Evolutionary conservation across 2,888 invertebrate genomes (phyloP).

Genomic region (Clivina fossor): DNA sequence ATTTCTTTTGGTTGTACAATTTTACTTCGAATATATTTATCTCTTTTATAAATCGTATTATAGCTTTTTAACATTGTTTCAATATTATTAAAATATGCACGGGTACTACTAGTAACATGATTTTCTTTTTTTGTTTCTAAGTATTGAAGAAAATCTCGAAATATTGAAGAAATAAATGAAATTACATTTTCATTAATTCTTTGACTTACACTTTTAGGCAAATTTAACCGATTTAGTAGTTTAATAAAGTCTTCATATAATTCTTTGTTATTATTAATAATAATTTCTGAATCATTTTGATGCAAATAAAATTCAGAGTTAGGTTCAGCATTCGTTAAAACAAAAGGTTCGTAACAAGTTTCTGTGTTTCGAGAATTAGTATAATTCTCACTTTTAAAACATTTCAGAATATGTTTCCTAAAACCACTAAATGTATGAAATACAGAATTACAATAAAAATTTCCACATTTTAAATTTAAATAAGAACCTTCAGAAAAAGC

Average conservation of each 20-base stretch:
- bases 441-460: not conserved
- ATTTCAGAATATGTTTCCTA: conserved; percentile 2
- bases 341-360: not conserved
- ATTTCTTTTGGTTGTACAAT: not conserved
- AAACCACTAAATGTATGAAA: conserved; percentile 7
- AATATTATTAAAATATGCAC: not conserved
- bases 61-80: not conserved
- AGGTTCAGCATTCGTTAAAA: not conserved
- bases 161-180: not conserved
- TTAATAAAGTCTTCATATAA: not conserved
- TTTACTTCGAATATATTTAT: not conserved
- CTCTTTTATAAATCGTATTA: not conserved
- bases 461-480: conserved; percentile 7
- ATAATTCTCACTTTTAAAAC: too few species aligned
- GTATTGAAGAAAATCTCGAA: not conserved
- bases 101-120: too few species aligned
- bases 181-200: not conserved
- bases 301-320: not conserved
- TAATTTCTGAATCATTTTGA: not conserved
- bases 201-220: conserved; percentile 1
- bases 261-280: not conserved
- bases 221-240: not conserved
- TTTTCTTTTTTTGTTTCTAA: too few species aligned
- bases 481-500: not conserved
- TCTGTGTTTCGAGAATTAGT: too few species aligned